These are phyloP conservation scores for Cephalopholis sonnerati DNA, from an alignment of 2,113 vertebrate genomes.

Conservation along the genomic window DNA sequence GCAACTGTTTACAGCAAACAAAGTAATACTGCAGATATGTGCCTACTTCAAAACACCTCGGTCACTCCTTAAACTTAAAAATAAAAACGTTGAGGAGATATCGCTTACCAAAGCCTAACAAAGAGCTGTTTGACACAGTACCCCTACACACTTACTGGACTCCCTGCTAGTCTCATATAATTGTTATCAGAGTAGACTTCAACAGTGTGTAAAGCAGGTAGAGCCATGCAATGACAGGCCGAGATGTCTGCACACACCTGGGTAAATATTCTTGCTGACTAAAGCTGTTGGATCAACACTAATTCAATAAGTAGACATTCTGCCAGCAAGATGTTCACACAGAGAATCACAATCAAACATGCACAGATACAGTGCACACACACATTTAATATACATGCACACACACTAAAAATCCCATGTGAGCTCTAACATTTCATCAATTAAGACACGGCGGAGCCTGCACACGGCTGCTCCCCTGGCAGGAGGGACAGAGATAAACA, in stretches of 20 bases:
- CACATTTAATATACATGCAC: background rate
- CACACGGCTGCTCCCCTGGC: conserved; percentile 44
- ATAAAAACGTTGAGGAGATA: background rate
- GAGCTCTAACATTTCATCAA: conserved; percentile 65
- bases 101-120: background rate
- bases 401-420: conserved; percentile 41
- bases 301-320: conserved; percentile 66
- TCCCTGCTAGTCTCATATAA: background rate
- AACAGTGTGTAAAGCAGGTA: conserved; percentile 23
- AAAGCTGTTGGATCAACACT: conserved; percentile 54
- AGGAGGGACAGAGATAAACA: conserved; percentile 66
- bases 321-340: conserved; percentile 39
- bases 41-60: background rate
- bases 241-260: conserved; percentile 39
- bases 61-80: background rate
- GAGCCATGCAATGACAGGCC: conserved; percentile 2
- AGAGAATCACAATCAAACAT: conserved; percentile 17
- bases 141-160: background rate
- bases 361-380: background rate
- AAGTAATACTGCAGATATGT: background rate
- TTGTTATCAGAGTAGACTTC: background rate
- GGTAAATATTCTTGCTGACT: conserved; percentile 51
- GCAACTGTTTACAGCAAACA: background rate
- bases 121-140: background rate
- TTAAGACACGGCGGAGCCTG: conserved; percentile 61